These are phyloP conservation scores for Dendrophyllia cribrosa DNA, from an alignment of 64 coral and sea anemone species.

Conservation along the genomic window DNA sequence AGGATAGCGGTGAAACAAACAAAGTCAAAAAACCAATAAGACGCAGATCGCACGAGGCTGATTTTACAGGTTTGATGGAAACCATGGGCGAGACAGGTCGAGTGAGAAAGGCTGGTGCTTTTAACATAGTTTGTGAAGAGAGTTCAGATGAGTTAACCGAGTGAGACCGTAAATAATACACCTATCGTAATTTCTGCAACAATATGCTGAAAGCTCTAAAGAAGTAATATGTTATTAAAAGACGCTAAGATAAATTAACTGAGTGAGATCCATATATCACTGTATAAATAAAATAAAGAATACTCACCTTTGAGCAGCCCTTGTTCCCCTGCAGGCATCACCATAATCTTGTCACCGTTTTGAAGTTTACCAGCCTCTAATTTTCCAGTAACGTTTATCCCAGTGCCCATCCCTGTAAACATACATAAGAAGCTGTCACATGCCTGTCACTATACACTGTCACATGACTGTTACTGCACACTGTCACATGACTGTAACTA, in stretches of 20 bases:
- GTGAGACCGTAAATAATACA: not conserved
- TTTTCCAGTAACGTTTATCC: constrained; percentile 88
- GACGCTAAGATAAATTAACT: too few species aligned
- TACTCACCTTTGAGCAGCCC: constrained; percentile 82
- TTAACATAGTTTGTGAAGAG: not conserved
- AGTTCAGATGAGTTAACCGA: not conserved
- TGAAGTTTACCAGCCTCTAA: constrained; percentile 83
- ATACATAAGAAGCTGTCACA: not conserved
- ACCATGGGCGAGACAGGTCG: not conserved
- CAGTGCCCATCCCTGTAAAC: constrained; percentile 87
- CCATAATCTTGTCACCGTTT: constrained; percentile 83
- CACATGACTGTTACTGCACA: too few species aligned
- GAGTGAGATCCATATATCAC: too few species aligned
- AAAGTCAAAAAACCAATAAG: not conserved
- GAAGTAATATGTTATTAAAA: too few species aligned
- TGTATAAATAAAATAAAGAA: too few species aligned
- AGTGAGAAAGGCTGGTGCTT: not conserved
- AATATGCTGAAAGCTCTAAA: too few species aligned
- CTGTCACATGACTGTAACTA: too few species aligned
- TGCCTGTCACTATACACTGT: too few species aligned
- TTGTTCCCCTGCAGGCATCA: constrained; percentile 87
- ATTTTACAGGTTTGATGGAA: not conserved
- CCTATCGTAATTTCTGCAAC: not conserved
- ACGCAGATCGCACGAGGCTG: not conserved
- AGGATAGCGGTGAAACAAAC: not conserved